Evolutionary conservation across 2,797 vertebrate genomes (phyloP).

Genomic region (Gobio occitaniae): DNA sequence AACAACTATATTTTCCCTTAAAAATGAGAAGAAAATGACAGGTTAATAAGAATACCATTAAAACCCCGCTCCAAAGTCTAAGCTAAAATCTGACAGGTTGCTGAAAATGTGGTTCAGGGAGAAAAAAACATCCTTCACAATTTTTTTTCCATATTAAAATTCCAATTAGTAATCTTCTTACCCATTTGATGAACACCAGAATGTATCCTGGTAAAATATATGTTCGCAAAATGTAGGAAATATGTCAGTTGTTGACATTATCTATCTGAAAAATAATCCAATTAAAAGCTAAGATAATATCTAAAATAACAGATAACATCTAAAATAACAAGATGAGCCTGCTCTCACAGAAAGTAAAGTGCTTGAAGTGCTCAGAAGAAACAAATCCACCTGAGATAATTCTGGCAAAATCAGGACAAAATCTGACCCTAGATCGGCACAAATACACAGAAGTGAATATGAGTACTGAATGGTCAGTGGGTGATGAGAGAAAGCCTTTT

Average conservation of each 20-base stretch:
- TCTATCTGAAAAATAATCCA: neutral
- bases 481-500: conserved; percentile 46
- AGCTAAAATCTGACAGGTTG: neutral
- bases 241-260: neutral
- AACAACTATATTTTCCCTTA: neutral
- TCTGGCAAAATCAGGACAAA: neutral
- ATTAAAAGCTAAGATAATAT: neutral
- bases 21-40: neutral
- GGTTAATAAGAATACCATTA: neutral
- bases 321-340: neutral
- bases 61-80: neutral
- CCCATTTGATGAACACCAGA: neutral
- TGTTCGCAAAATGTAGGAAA: neutral
- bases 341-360: neutral
- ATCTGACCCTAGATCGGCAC: conserved; percentile 18
- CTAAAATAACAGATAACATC: neutral
- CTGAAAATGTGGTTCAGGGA: neutral
- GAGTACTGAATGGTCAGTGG: conserved; percentile 7
- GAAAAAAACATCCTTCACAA: neutral
- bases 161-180: neutral
- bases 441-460: conserved; percentile 9
- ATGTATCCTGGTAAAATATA: neutral
- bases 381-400: neutral
- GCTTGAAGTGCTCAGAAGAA: neutral
- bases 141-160: neutral